These are phyloP conservation scores for Scaptomyza hsui DNA, from an alignment of 1,140 invertebrate genomes.

Conservation along the genomic window DNA sequence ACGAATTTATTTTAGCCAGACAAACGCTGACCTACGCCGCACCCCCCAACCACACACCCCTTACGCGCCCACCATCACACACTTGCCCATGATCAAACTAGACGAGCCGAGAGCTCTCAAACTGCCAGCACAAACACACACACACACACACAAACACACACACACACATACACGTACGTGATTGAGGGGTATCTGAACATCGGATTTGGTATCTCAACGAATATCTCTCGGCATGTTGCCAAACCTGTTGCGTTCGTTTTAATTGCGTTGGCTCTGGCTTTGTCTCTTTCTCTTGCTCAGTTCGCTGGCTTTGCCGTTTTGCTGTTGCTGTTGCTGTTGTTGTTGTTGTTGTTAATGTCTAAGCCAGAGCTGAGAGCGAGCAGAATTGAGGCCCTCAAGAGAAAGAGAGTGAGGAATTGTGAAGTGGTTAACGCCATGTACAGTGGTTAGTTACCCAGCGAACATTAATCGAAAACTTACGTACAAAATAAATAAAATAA, in stretches of 20 bases:
- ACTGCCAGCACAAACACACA: neutral
- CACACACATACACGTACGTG: neutral
- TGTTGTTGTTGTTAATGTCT: neutral
- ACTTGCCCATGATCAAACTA: slow-evolving; percentile 18
- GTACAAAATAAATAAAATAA: too few species aligned
- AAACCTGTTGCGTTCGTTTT: slow-evolving; percentile 58
- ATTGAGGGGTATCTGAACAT: slow-evolving; percentile 7
- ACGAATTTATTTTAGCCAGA: slow-evolving; percentile 40
- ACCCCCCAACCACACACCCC: neutral
- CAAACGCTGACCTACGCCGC: slow-evolving; percentile 15
- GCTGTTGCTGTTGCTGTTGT: neutral
- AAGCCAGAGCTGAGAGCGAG: slow-evolving; percentile 8
- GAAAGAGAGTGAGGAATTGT: neutral
- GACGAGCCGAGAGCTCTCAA: slow-evolving; percentile 16
- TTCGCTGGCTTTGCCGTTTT: slow-evolving; percentile 6
- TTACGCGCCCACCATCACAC: neutral
- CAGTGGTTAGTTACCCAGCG: neutral
- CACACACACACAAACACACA: too few species aligned
- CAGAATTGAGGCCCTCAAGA: neutral
- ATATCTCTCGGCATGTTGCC: slow-evolving; percentile 48
- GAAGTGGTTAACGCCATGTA: slow-evolving; percentile 1
- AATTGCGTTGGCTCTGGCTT: slow-evolving; percentile 31
- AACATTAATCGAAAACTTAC: too few species aligned
- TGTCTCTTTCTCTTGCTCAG: neutral
- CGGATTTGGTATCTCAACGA: slow-evolving; percentile 17